Percentiles rank a stretch among this genome's conserved stretches.
phyloP scores from a whole-genome alignment of 2,113 vertebrate genomes.

The Rhynchopsitta pachyrhyncha region DNA sequence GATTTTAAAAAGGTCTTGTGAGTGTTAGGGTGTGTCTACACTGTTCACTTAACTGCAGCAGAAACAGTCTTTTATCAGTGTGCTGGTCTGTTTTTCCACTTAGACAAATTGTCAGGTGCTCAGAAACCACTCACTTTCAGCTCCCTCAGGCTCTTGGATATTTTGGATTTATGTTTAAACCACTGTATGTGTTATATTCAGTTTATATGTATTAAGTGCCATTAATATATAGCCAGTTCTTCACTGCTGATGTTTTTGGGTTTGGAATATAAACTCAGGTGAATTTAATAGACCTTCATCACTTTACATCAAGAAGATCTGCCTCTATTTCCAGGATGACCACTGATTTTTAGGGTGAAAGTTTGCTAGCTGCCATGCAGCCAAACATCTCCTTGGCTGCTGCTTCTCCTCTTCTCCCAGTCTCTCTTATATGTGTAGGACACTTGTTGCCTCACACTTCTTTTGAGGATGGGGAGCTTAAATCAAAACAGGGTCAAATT shows the following conservation, averaged over 20 bases:
- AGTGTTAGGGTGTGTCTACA: not conserved
- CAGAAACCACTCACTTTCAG: not conserved
- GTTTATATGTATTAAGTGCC: not conserved
- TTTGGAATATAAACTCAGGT: not conserved
- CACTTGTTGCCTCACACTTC: not conserved
- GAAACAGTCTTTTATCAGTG: not conserved
- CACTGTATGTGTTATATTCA: not conserved
- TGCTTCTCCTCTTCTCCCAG: not conserved
- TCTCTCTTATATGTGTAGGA: not conserved
- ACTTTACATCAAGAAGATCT: not conserved
- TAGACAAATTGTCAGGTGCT: not conserved
- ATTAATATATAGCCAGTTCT: not conserved
- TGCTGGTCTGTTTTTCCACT: not conserved
- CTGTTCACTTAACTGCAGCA: fast-evolving
- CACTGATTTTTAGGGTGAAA: not conserved
- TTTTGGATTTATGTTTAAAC: not conserved
- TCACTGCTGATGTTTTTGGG: not conserved
- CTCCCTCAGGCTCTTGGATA: not conserved
- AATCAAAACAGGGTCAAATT: not conserved
- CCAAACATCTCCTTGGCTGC: not conserved
- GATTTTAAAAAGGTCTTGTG: not conserved
- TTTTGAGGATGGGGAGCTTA: not conserved
- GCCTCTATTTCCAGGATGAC: not conserved
- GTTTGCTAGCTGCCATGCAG: not conserved
- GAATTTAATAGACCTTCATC: not conserved